phyloP scores from a whole-genome alignment of 2,888 invertebrate genomes.

The Drosophila hamatofila region DNA sequence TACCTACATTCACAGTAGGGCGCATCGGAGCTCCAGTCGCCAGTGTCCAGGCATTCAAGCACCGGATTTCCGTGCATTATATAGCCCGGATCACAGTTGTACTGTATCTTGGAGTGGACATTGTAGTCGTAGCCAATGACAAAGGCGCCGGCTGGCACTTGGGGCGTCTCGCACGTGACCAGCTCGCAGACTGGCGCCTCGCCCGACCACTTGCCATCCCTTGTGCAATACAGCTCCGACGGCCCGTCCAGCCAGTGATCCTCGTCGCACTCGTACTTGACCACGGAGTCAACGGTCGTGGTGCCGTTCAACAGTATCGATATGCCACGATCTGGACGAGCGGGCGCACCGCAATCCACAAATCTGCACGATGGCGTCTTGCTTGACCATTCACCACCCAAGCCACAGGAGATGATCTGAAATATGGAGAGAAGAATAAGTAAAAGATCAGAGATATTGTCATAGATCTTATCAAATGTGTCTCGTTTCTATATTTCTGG shows the following conservation, averaged over 20 bases:
- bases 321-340: constrained; percentile 91
- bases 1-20: constrained; percentile 93
- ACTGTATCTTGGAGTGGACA: constrained; percentile 94
- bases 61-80: constrained; percentile 90
- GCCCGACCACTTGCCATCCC: constrained; percentile 95
- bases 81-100: constrained; percentile 95
- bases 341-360: constrained; percentile 94
- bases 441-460: too few relatives aligned
- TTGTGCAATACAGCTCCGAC: constrained; percentile 89
- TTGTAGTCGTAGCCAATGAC: constrained; percentile 96
- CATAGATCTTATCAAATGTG: too few relatives aligned
- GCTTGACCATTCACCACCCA: constrained; percentile 94
- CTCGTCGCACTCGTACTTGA: constrained; percentile 92
- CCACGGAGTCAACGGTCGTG: constrained; percentile 92
- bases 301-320: constrained; percentile 91
- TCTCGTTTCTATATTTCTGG: background rate
- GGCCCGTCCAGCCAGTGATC: constrained; percentile 94
- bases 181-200: constrained; percentile 94
- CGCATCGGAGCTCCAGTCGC: constrained; percentile 93
- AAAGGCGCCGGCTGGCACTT: constrained; percentile 93
- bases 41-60: constrained; percentile 90
- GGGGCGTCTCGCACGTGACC: constrained; percentile 94
- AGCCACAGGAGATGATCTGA: constrained; percentile 92
- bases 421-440: constrained; percentile 8
- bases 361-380: constrained; percentile 93